These are phyloP conservation scores for Acrocephalus kingi DNA, from an alignment of 2,113 vertebrate genomes.

Conservation along the genomic window DNA sequence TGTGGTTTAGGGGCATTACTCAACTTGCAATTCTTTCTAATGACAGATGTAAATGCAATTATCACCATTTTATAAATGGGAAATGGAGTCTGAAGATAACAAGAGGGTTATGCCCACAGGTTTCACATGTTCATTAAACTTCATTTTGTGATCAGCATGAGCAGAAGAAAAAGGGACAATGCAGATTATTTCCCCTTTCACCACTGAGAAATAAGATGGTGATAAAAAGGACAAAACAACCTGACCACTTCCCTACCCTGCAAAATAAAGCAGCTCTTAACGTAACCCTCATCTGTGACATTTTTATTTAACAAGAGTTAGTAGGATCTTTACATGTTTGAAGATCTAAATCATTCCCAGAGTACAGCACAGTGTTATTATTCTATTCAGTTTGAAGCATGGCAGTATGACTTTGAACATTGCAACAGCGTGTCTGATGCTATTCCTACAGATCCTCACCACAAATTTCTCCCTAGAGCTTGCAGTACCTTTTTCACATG, in stretches of 20 bases:
- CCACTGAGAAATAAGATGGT: neutral
- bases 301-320: neutral
- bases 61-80: neutral
- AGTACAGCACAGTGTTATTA: neutral
- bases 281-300: neutral
- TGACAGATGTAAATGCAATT: neutral
- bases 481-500: constrained; percentile 81
- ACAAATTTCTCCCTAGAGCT: neutral
- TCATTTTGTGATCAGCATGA: neutral
- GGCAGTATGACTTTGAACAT: neutral
- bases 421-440: neutral
- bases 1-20: neutral
- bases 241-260: neutral
- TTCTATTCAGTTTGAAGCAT: neutral
- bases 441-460: neutral
- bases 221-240: neutral
- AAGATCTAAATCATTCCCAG: neutral
- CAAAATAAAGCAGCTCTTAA: neutral
- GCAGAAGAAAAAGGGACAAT: neutral
- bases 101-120: neutral
- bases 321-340: neutral
- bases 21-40: neutral
- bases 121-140: neutral
- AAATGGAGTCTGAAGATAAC: neutral
- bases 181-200: neutral